Conservation (phyloP, 2,113 vertebrate species). For the Notarius quadriscutis region DNA sequence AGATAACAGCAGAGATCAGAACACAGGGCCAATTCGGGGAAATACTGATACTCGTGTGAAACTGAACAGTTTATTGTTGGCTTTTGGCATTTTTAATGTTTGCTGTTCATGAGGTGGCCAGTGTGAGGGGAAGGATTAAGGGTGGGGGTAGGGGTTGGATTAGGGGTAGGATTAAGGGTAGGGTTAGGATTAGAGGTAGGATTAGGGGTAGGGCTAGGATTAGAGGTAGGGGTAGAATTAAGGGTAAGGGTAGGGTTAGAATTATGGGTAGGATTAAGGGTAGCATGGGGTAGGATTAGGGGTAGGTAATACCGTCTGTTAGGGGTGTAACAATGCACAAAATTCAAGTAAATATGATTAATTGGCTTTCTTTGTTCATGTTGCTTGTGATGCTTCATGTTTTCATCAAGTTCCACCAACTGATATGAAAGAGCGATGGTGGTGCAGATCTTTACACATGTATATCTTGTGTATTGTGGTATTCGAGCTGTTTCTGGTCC, state of each 20-base stretch:
- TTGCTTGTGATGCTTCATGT: neutral
- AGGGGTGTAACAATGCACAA: neutral
- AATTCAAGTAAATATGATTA: neutral
- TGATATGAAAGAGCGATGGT: too few species aligned
- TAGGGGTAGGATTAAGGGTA: too few species aligned
- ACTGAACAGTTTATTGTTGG: neutral
- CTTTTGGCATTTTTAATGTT: neutral
- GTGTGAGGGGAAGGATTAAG: neutral
- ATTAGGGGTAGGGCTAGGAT: too few species aligned
- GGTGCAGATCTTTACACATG: neutral
- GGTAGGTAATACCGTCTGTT: neutral
- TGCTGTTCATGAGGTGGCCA: neutral
- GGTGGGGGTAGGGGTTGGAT: too few species aligned
- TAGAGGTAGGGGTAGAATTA: too few species aligned
- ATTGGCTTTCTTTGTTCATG: neutral
- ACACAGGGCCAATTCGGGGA: neutral
- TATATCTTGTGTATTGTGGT: too few species aligned
- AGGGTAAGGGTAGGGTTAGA: too few species aligned
- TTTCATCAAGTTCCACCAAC: too few species aligned
- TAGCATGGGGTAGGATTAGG: too few species aligned
- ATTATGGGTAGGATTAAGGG: too few species aligned
- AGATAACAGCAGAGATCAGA: neutral
- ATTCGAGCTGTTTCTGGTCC: too few species aligned
- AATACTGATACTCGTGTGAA: constrained; percentile 43
- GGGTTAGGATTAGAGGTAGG: too few species aligned